Base-by-base conservation (phyloP, 2,113 vertebrate genomes). In the Sinocyclocheilus maitianheensis region DNA sequence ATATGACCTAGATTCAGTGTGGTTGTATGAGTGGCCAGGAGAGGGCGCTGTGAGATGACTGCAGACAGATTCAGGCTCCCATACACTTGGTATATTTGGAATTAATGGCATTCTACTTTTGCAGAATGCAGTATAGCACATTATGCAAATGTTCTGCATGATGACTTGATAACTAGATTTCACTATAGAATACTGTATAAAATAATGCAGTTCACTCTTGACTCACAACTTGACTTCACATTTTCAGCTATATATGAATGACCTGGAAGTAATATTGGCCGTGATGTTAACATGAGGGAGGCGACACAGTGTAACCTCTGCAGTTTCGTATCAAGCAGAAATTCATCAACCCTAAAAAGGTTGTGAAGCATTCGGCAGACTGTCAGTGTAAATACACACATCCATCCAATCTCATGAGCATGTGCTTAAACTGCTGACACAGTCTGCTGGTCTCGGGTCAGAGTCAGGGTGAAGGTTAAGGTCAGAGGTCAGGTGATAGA, bases 11-110 rank as follows among this genome's bases (percentile, higher is more conserved):
- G 16, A 62, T 87, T 69, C n/a, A 69, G 37, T 16, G 22, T 55
- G 11, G 24, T 16, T 43, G 30, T 71, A 30, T 77, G 22, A 30
- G 55, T 60, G 43, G 60, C 86, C 89, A 89, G 89, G 10, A 89
- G 89, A 89, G 75, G 89, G 89, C 26, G 81, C 81, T 81, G 60
- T 86, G 69, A 69, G 86, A 78, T 62, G 76, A 79, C 63, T 46
- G 11, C 48, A 58, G n/a, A 13, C 55, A 34, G 26, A 8, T 18
- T 30, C 53, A 60, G 48, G 34, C 77, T 67, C 30, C 26, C 40
- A 79, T 53, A 2, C 10, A 46, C 43, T 46, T 43, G 43, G 43
- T 8, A 46, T 46, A 24, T 81, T 81, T 46, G 12, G 3, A 81
- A 34, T 34, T 34, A 34, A 24, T 63, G 14, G 14, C 48, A 53